These are phyloP conservation scores for Jacana jacana DNA, from an alignment of 2,113 vertebrate species.

Conservation along the genomic window DNA sequence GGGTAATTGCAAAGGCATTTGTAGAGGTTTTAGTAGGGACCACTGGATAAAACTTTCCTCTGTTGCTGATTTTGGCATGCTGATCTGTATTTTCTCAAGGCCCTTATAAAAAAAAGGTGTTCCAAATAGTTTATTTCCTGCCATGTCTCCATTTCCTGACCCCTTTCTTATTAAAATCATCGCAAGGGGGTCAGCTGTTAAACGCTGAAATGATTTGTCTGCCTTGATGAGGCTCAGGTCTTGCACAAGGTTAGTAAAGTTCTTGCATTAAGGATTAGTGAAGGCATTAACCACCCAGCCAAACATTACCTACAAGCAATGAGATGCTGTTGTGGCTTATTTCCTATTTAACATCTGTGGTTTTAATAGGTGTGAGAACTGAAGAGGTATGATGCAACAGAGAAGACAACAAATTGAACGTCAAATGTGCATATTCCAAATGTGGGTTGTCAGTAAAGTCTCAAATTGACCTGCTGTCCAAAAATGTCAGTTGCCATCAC, in stretches of 20 bases:
- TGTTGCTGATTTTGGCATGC: background rate
- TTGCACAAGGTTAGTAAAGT: background rate
- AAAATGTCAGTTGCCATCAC: background rate
- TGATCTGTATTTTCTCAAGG: background rate
- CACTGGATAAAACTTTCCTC: background rate
- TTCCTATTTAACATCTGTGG: background rate
- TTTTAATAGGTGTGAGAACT: background rate
- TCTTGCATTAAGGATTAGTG: background rate
- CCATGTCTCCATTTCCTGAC: background rate
- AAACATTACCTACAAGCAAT: background rate
- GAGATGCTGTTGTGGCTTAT: background rate
- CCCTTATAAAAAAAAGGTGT: background rate
- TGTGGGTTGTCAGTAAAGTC: background rate
- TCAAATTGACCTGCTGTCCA: background rate
- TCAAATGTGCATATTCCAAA: background rate
- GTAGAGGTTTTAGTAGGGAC: background rate
- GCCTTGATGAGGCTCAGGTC: background rate
- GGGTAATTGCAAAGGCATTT: background rate
- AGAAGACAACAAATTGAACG: background rate
- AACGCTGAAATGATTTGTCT: background rate
- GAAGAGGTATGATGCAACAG: background rate
- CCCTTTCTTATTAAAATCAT: background rate
- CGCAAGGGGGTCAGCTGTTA: background rate
- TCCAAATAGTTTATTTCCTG: background rate
- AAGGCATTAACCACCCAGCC: background rate